Evolutionary conservation across 1,140 invertebrate genomes (phyloP), one percentile per base, ranked within the genome.

Genomic region (Lepidotrigona ventralis): DNA sequence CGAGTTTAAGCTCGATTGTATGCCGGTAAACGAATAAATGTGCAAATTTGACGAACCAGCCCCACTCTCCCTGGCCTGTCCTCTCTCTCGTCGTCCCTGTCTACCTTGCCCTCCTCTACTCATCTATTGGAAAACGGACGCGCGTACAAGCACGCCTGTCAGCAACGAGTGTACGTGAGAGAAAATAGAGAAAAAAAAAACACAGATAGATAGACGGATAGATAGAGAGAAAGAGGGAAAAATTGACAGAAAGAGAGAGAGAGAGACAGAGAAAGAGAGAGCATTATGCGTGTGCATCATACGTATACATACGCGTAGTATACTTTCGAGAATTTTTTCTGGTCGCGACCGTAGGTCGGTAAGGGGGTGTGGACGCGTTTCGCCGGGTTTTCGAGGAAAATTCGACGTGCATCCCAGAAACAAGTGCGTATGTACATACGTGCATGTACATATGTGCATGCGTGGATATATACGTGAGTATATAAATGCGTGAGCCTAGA

Each of bases 1-100:
- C 84, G 81, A 88, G 88, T 84, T 88, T 86, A 89, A 89, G 88
- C 87, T 89, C 87, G 87, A 89, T 89, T 89, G 87, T 89, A 88
- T 88, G 88, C 82, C 85, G 89, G 76, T 92, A 92, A 92, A 90
- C 91, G 91, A 91, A 92, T 92, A 92, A 92, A 92, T 90, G 91
- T 92, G 91, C 91, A 92, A 92, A 92, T 92, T 92, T 91, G 89
- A 91, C 90, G 90, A 91, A 84, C 86, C 86, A 89, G 82, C 75
- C 70, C 64, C 83, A 72, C 84, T 86, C 86, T 85, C 85, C 11
- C 29, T 12, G 23, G 8, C 73, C 39, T 70, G 1, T 21, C 70
- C 19, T 58, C 79, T 75, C 33, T 56, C 46, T 54, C 51, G 5
- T n/a, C 29, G 39, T 46, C 54, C 46, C 11, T 21, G 64, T 21